A percentile compares a stretch with the other conserved stretches of the same genome.
phyloP scores from a whole-genome alignment of 2,113 vertebrate genomes.

The Lophura nycthemera region DNA sequence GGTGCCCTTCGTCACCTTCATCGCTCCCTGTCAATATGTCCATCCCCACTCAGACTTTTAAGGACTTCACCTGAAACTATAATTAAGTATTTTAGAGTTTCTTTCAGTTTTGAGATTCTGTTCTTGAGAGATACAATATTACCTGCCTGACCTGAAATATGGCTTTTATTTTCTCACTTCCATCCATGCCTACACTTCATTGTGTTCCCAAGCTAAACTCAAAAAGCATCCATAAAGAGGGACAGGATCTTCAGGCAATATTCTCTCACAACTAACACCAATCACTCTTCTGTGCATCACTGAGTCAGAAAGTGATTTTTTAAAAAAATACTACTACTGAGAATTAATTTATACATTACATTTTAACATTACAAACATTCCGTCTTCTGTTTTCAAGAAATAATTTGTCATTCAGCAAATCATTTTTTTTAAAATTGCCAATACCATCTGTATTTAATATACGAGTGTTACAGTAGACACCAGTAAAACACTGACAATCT shows the following conservation, averaged over 20 bases:
- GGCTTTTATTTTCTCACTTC: neutral
- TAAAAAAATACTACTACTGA: neutral
- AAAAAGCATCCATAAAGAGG: neutral
- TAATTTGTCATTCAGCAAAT: neutral
- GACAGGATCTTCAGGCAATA: neutral
- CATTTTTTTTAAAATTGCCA: neutral
- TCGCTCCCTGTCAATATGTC: neutral
- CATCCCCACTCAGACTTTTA: neutral
- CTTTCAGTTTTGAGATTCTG: neutral
- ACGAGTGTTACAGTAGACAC: neutral
- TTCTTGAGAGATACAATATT: neutral
- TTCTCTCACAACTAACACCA: neutral
- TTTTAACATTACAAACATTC: neutral
- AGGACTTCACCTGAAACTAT: neutral
- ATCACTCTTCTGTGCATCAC: neutral
- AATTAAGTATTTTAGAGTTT: neutral
- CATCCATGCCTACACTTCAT: neutral
- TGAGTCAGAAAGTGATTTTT: neutral
- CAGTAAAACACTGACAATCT: neutral
- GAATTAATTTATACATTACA: neutral
- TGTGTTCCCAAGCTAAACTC: neutral
- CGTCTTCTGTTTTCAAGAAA: neutral
- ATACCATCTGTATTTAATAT: neutral
- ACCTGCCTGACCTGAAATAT: neutral
- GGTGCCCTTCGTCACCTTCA: neutral